These are phyloP conservation scores for Tiliacea citrago DNA, from an alignment of 2,888 invertebrate genomes.

Conservation along the genomic window DNA sequence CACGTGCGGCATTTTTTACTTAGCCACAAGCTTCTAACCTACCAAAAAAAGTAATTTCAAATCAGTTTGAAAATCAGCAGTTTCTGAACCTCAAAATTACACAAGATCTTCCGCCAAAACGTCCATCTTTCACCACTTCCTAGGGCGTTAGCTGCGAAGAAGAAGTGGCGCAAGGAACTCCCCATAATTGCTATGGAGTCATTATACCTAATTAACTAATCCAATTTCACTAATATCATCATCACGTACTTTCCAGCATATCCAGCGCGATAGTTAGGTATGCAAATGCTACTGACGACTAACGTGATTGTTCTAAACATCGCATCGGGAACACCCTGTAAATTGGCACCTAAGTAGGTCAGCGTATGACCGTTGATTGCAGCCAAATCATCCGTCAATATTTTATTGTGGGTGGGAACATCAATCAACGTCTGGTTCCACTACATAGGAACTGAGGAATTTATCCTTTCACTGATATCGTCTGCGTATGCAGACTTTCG, in stretches of 20 bases:
- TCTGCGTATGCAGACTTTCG: slow-evolving; percentile 4
- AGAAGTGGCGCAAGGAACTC: background rate
- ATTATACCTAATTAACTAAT: background rate
- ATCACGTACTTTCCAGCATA: background rate
- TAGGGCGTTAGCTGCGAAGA: background rate
- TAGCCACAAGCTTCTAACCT: too few relatives aligned
- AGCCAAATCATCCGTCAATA: slow-evolving; percentile 76
- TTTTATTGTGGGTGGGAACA: slow-evolving; percentile 50
- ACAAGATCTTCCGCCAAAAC: background rate
- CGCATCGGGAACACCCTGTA: slow-evolving; percentile 57
- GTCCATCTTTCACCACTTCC: background rate
- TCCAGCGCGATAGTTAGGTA: slow-evolving; percentile 11
- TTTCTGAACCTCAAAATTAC: too few relatives aligned
- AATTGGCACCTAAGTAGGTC: slow-evolving; percentile 68
- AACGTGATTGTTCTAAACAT: slow-evolving; percentile 30
- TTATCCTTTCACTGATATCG: slow-evolving; percentile 35
- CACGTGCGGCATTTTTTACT: too few relatives aligned
- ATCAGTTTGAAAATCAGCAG: background rate
- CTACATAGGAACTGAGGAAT: slow-evolving; percentile 24
- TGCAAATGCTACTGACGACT: slow-evolving; percentile 32
- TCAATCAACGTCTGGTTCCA: slow-evolving; percentile 60
- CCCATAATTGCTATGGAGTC: background rate
- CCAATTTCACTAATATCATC: slow-evolving; percentile 1
- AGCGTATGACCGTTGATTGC: slow-evolving; percentile 67
- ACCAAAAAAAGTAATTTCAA: background rate